Percentiles rank a stretch among this genome's conserved stretches.
phyloP scores from a whole-genome alignment of 2,113 vertebrate species.

The Patagioenas fasciata region DNA sequence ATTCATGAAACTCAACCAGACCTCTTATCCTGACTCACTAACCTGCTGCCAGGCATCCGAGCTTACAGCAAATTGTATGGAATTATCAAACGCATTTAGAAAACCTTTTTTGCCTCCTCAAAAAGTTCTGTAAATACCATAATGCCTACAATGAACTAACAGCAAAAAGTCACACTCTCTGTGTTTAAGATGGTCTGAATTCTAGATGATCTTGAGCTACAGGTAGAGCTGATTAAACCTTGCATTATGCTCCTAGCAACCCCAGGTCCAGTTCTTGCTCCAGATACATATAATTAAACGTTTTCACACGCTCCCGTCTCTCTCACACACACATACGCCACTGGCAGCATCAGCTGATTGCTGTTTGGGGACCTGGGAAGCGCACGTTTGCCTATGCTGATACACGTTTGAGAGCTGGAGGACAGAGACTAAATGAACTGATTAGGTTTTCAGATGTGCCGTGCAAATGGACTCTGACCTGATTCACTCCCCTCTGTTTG shows the following conservation, averaged over 20 bases:
- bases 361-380: background rate
- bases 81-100: background rate
- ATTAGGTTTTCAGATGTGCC: conserved; percentile 5
- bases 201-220: background rate
- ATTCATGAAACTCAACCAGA: conserved; percentile 16
- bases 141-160: background rate
- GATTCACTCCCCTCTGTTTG: background rate
- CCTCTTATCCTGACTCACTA: background rate
- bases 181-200: background rate
- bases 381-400: background rate
- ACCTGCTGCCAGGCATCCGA: conserved; percentile 24
- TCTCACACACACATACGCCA: background rate
- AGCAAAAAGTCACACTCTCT: background rate
- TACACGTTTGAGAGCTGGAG: background rate
- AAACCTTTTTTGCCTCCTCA: background rate
- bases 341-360: background rate
- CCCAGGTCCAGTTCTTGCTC: background rate
- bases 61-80: background rate
- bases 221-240: background rate
- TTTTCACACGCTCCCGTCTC: background rate
- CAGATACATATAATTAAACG: background rate
- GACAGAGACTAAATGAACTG: conserved; percentile 10
- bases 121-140: background rate
- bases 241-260: background rate
- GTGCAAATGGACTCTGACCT: conserved; percentile 31